Conservation (phyloP, 2,888 invertebrate genomes). For the Panopea generosa region DNA sequence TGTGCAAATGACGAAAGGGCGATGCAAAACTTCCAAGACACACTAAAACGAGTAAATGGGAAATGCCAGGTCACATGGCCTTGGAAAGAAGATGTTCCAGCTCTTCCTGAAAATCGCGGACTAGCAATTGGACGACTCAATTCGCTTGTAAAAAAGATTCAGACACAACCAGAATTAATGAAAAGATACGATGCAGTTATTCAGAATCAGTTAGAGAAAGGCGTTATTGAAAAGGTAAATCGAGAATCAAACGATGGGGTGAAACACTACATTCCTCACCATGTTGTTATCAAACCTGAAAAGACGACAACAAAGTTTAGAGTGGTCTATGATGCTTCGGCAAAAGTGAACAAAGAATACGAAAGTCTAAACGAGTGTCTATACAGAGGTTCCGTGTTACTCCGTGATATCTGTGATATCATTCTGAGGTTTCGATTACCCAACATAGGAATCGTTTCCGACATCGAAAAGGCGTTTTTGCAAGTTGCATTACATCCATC, state of each 20-base stretch:
- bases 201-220: constrained; percentile 14
- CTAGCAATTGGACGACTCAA: constrained; percentile 23
- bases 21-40: constrained; percentile 16
- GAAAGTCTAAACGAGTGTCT: constrained; percentile 30
- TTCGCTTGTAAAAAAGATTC: constrained; percentile 1
- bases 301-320: constrained; percentile 24
- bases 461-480: constrained; percentile 7
- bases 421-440: constrained; percentile 1
- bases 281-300: constrained; percentile 21
- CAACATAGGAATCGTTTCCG: background rate
- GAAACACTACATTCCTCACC: constrained; percentile 18
- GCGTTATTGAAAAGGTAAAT: constrained; percentile 22
- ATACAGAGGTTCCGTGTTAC: constrained; percentile 22
- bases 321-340: constrained; percentile 28
- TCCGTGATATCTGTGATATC: constrained; percentile 20
- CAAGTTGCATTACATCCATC: background rate
- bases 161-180: constrained; percentile 17
- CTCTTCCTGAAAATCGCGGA: constrained; percentile 18
- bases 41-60: background rate
- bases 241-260: background rate
- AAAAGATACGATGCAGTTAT: constrained; percentile 17
- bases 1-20: constrained; percentile 8
- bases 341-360: constrained; percentile 13
- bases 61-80: constrained; percentile 26
- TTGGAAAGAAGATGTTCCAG: constrained; percentile 22